Conservation (phyloP, 2,113 vertebrate species). For the Cryptoleucopteryx plumbea region DNA sequence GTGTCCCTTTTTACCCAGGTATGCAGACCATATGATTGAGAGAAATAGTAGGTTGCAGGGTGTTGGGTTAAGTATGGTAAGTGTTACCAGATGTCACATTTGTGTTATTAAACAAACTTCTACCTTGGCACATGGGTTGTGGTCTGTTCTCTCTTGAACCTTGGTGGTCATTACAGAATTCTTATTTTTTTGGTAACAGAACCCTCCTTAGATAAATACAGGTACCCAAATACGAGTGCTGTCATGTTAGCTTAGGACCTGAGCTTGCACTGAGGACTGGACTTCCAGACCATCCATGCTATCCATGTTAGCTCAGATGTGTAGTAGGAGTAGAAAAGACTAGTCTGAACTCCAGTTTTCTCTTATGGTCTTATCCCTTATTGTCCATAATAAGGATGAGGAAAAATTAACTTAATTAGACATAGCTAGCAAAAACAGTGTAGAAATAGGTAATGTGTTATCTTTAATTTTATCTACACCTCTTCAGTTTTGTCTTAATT, state of each 20-base stretch:
- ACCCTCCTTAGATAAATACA: neutral
- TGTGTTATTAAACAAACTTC: neutral
- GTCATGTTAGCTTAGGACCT: neutral
- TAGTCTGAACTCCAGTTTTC: neutral
- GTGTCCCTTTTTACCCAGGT: neutral
- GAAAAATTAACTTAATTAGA: neutral
- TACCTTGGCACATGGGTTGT: neutral
- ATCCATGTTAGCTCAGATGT: neutral
- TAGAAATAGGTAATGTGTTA: neutral
- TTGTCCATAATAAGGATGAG: neutral
- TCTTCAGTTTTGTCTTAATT: neutral
- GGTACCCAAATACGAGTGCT: neutral
- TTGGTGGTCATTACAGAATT: neutral
- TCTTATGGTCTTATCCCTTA: neutral
- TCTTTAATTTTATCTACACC: neutral
- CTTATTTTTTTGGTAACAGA: neutral
- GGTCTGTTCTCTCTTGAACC: neutral
- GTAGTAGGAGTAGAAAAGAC: neutral
- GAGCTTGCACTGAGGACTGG: neutral
- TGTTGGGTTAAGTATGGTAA: neutral
- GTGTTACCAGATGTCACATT: neutral
- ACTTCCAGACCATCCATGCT: neutral
- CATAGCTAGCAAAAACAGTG: neutral
- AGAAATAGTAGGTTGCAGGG: neutral
- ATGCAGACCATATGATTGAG: neutral